A percentile compares a stretch with the other conserved stretches of the same genome.
Evolutionary conservation across 2,113 vertebrate genomes (phyloP).

Genomic region (Scartelaos histophorus): DNA sequence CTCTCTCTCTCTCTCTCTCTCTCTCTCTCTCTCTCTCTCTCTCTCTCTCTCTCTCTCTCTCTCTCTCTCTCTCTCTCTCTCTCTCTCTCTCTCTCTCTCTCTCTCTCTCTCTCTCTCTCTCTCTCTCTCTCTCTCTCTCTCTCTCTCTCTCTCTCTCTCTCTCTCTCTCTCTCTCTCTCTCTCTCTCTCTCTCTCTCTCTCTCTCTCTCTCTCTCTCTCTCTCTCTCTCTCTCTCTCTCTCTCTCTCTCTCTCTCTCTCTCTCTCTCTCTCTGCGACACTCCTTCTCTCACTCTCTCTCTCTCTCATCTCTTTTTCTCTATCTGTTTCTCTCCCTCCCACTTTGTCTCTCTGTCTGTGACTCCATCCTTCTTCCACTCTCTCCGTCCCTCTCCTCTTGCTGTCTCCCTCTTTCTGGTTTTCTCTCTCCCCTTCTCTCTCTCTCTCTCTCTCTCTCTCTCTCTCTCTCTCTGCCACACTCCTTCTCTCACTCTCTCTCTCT

Average conservation of each 20-base stretch:
- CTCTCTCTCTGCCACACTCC: neutral
- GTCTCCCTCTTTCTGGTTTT: neutral
- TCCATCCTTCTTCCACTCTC: no score
- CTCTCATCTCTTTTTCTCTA: conserved; percentile 27
- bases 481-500: no score
- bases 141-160: conserved; percentile 23
- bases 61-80: neutral
- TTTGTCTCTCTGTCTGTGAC: no score
- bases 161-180: neutral
- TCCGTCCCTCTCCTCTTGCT: neutral
- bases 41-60: neutral
- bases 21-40: neutral
- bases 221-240: no score
- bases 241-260: conserved; percentile 47
- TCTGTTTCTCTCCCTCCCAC: conserved; percentile 37
- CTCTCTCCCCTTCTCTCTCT: neutral
- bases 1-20: no score
- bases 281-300: conserved; percentile 11
- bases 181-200: conserved; percentile 12
- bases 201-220: no score
- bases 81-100: no score
- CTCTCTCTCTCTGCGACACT: neutral
- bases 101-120: no score
- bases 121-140: no score
- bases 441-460: neutral